Percentiles rank a stretch among this genome's conserved stretches.
Conservation (phyloP, 2,113 vertebrate genomes). For the Neolamprologus variostigma region DNA sequence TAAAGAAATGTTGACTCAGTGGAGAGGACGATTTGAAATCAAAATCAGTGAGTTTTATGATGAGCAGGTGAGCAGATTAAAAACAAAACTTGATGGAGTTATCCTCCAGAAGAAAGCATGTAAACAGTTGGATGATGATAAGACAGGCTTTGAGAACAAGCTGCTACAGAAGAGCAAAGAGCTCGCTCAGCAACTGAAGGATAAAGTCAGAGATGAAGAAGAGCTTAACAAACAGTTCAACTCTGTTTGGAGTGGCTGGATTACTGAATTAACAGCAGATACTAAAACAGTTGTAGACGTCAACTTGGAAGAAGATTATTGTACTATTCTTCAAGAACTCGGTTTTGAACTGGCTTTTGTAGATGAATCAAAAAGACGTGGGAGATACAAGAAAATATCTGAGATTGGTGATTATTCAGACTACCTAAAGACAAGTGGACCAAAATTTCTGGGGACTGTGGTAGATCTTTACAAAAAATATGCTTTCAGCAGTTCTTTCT, state of each 20-base stretch:
- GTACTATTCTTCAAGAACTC: not conserved
- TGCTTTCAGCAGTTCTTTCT: not conserved
- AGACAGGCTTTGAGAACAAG: not conserved
- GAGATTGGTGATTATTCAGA: not conserved
- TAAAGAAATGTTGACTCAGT: not conserved
- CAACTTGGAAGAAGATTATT: not conserved
- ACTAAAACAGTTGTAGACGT: not conserved
- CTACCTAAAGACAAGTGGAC: not conserved
- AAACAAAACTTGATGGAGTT: not conserved
- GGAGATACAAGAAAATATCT: not conserved
- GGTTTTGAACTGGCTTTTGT: not conserved
- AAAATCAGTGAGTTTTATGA: not conserved
- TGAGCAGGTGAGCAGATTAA: not conserved
- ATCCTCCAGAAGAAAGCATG: not conserved
- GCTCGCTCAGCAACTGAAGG: not conserved
- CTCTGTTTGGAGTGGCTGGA: not conserved
- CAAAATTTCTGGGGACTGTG: not conserved
- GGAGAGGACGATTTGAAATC: not conserved
- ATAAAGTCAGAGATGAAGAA: not conserved
- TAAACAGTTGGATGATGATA: not conserved
- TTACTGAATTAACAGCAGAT: not conserved
- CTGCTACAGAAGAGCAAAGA: not conserved
- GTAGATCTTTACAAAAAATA: not conserved
- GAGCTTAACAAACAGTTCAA: not conserved
- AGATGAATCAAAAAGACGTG: not conserved